These are phyloP conservation scores for Schizopygopsis malacanthus DNA, from an alignment of 2,797 vertebrate genomes.

Conservation along the genomic window DNA sequence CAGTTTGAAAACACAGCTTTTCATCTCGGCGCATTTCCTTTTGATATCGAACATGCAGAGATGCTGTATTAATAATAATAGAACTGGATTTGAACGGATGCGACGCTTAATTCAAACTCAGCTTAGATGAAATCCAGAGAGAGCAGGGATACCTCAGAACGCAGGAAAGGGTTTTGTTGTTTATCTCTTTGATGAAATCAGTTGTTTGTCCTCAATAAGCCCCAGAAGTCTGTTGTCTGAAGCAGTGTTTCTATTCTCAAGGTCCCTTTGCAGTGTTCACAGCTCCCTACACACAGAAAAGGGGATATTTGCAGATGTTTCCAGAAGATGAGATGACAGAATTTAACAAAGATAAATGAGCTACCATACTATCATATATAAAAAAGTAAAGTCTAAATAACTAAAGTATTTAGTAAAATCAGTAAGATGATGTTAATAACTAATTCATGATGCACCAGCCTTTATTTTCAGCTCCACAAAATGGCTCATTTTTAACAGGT, in stretches of 20 bases:
- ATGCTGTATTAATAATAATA: slow-evolving; percentile 6
- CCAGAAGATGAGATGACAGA: background rate
- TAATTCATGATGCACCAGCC: background rate
- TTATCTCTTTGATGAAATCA: slow-evolving; percentile 32
- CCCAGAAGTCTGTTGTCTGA: slow-evolving; percentile 3
- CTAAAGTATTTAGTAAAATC: too few relatives aligned
- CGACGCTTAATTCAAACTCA: slow-evolving; percentile 14
- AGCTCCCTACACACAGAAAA: background rate
- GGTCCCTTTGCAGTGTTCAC: background rate
- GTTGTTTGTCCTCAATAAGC: slow-evolving; percentile 6
- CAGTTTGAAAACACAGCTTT: slow-evolving; percentile 12
- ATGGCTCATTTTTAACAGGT: background rate
- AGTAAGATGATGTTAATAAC: background rate
- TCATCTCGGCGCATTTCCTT: slow-evolving; percentile 10
- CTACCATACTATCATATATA: background rate
- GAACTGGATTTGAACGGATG: slow-evolving; percentile 27
- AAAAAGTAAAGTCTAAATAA: too few relatives aligned
- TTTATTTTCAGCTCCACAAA: slow-evolving; percentile 13
- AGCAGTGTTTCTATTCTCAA: background rate
- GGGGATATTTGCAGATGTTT: background rate
- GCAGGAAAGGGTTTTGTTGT: slow-evolving; percentile 3
- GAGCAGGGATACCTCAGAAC: background rate
- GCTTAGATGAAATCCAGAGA: slow-evolving; percentile 7
- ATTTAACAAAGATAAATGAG: background rate
- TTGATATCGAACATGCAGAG: background rate